Evolutionary conservation across 2,113 vertebrate genomes (phyloP), one percentile per base, ranked within the genome.

Genomic region (Monopterus albus): DNA sequence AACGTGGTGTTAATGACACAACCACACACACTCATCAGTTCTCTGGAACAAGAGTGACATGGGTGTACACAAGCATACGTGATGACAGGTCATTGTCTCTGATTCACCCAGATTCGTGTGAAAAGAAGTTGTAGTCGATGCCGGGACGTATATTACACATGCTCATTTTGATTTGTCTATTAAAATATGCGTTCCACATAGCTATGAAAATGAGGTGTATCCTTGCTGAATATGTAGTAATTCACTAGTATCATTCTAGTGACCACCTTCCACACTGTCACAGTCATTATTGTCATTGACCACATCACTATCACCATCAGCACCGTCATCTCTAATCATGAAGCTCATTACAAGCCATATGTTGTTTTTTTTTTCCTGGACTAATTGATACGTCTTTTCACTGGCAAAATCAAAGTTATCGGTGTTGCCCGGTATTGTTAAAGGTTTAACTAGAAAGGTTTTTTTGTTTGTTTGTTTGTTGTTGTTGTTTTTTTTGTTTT

Each of bases 1-100:
- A 83, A 85, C 36, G 65, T 78, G 38, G 86, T 65, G 88, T 86
- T 89, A 85, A 91, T 89, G 88, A 90, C 84, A 84, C 65, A 75
- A 62, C 53, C 33, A 0, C 56, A 51, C 8, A 65, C 62, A 56
- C 70, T 84, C 82, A 65, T 79, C 81, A 38, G 74, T 80, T 78
- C 69, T 18, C 76, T 60, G 40, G 45, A 67, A 69, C 49, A 71
- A 42, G 63, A 72, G 68, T 79, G 68, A 61, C 73, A 78, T n/a
- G 18, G 53, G 51, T 39, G 69, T 52, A 75, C 62, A 83, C 77
- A 71, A 53, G 63, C 62, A 57, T 70, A 75, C 70, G 65, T 39
- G 76, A 56, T 62, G 51, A 82, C 74, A 51, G 83, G 73, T 83
- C 79, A 87, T 42, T 28, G 28, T 64, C 70, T 69, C 70, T 79